A percentile compares a stretch with the other conserved stretches of the same genome.
Conservation (phyloP, 2,888 invertebrate genomes). For the Melitaea athalia region DNA sequence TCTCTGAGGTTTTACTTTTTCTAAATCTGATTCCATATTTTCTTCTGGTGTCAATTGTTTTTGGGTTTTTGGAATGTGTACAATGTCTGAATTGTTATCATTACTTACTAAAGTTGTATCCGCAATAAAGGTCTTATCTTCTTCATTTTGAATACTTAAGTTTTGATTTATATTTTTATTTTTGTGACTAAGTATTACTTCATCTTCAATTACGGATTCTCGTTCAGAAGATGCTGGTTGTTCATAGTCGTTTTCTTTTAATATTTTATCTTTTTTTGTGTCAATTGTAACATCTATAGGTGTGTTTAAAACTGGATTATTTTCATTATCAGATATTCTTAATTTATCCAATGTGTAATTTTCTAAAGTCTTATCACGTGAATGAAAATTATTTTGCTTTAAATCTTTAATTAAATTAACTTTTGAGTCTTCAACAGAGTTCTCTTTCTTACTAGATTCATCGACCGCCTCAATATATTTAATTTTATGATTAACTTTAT, state of each 20-base stretch:
- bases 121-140: background rate
- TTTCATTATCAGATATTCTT: background rate
- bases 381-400: background rate
- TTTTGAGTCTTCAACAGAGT: background rate
- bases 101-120: background rate
- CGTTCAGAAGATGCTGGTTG: background rate
- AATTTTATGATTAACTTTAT: no score
- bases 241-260: background rate
- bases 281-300: background rate
- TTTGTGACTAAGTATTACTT: background rate
- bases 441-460: no score
- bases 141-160: background rate
- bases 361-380: background rate
- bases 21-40: slow-evolving; percentile 16
- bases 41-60: background rate
- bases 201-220: background rate
- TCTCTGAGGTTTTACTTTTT: slow-evolving; percentile 42
- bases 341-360: background rate
- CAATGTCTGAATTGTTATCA: background rate
- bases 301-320: background rate
- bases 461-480: no score
- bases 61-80: slow-evolving; percentile 31
- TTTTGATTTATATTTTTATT: background rate
- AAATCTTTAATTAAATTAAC: background rate
- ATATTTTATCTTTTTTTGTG: background rate